A percentile compares a stretch with the other conserved stretches of the same genome.
Evolutionary conservation across 2,888 invertebrate species (phyloP).

Genomic region (Carabus problematicus): DNA sequence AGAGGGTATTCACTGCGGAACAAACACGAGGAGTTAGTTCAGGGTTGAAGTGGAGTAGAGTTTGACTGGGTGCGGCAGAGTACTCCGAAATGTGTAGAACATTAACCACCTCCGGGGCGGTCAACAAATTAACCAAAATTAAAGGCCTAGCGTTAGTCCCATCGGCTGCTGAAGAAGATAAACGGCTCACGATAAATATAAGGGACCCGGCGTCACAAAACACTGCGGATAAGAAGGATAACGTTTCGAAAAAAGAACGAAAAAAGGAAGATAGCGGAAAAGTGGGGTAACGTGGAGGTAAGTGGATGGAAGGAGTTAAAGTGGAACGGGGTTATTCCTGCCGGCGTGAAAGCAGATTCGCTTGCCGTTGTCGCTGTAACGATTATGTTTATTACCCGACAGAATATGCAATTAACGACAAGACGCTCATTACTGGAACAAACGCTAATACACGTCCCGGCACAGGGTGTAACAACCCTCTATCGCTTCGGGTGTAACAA

Average conservation of each 20-base stretch:
- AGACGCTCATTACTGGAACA: constrained; percentile 53
- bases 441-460: constrained; percentile 46
- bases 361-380: constrained; percentile 48
- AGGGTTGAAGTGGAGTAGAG: too few species aligned
- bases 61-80: too few species aligned
- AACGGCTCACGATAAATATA: not conserved
- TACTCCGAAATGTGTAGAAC: constrained; percentile 1
- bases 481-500: constrained; percentile 13
- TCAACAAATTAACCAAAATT: constrained; percentile 14
- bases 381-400: constrained; percentile 54
- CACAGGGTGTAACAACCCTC: not conserved
- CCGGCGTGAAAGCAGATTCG: constrained; percentile 17
- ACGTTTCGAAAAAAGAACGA: constrained; percentile 1
- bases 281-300: not conserved
- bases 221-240: not conserved
- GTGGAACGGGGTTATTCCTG: constrained; percentile 1
- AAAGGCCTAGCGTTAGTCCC: constrained; percentile 2
- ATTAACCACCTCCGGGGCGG: constrained; percentile 12
- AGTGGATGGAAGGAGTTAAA: constrained; percentile 1
- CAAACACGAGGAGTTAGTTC: not conserved
- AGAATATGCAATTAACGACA: constrained; percentile 55
- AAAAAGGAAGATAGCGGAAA: constrained; percentile 2
- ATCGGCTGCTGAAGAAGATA: constrained; percentile 14
- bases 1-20: constrained; percentile 7
- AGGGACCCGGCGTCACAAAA: not conserved